Evolutionary conservation across 2,888 invertebrate genomes (phyloP), one percentile per base, ranked within the genome.

Genomic region (Leucophenga montana): DNA sequence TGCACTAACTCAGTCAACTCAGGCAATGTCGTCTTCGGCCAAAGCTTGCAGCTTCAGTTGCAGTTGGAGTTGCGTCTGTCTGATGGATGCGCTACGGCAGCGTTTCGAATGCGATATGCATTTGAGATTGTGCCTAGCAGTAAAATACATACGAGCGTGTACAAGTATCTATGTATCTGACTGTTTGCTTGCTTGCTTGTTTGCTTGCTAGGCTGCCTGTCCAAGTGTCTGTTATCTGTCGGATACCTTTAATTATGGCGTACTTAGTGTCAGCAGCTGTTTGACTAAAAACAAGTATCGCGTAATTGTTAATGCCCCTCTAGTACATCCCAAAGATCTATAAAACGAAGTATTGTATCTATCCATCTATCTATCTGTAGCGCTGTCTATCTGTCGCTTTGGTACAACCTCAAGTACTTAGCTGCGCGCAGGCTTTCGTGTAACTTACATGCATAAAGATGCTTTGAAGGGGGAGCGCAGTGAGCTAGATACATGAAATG

Each of bases 201-300:
- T n/a, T n/a, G n/a, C n/a, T n/a, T n/a, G n/a, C 14, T 53, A 27
- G 11, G 6, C 39, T 0, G 11, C 50, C 22, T 22, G 39, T 50
- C 71, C 53, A 22, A 9, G 20, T 67, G 67, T 68, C 39, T 67
- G 59, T 68, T 67, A 67, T 69, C 67, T 65, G 72, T 70, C 56
- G 72, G 71, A 68, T 70, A 78, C 78, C 82, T 80, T 82, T 84
- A 81, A 84, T 84, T 84, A 84, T 73, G 75, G 74, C 67, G 75
- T 75, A 81, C 79, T 83, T 83, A 81, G 77, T 82, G 85, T 82
- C 82, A 83, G 76, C 81, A 77, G 70, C 77, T 83, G 77, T 83
- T 80, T 78, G 77, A 69, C 75, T 70, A 68, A 68, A 39, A 77
- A 79, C 82, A 69, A 77, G 76, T 78, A 76, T 78, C 73, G 61